phyloP scores from a whole-genome alignment of 2,797 vertebrate genomes.

The Rhincodon typus region DNA sequence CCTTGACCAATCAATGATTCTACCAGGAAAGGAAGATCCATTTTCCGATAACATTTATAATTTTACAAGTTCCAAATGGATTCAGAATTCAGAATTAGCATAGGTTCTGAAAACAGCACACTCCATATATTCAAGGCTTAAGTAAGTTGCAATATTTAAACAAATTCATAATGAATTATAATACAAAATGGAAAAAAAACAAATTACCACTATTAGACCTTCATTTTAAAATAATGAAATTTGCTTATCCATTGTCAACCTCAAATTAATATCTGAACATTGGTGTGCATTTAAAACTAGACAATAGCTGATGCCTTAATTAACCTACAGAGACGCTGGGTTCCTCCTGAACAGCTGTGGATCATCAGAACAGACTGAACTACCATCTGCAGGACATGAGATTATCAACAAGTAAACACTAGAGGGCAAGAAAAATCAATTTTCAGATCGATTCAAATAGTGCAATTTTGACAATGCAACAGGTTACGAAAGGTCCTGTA shows the following conservation, averaged over 20 bases:
- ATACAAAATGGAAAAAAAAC: neutral
- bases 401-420: conserved; percentile 20
- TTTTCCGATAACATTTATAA: neutral
- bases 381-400: neutral
- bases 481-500: neutral
- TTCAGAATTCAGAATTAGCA: neutral
- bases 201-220: neutral
- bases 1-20: neutral
- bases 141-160: neutral
- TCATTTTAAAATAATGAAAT: neutral
- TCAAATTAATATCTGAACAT: neutral
- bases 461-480: neutral
- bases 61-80: neutral
- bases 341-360: neutral
- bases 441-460: neutral
- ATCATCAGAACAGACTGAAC: neutral
- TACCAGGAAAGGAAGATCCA: neutral
- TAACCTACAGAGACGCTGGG: neutral
- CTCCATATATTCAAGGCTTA: neutral
- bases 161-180: neutral
- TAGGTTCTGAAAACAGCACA: neutral
- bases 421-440: conserved; percentile 11
- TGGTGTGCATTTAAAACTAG: neutral
- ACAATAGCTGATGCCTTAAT: neutral
- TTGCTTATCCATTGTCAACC: neutral